Evolutionary conservation across 2,113 vertebrate species (phyloP).

Genomic region (Orientallactaga bullata): DNA sequence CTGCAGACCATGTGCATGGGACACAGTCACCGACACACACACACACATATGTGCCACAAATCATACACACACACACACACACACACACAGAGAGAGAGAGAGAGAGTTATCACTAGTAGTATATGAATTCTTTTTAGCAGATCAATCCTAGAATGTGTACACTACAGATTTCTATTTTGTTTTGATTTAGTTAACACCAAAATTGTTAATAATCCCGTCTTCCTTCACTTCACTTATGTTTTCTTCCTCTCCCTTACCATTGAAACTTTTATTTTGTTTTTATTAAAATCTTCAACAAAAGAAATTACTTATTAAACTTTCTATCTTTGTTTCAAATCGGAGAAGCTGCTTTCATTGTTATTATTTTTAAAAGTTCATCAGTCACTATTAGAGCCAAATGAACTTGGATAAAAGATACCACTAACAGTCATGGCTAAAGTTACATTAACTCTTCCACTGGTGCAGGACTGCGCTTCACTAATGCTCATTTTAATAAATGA

Average conservation of each 20-base stretch:
- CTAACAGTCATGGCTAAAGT: background rate
- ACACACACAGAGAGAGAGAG: too few species aligned
- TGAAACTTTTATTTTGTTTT: constrained; percentile 17
- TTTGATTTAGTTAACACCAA: background rate
- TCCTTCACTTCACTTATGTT: background rate
- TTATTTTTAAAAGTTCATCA: background rate
- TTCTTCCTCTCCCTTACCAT: background rate
- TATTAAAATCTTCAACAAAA: constrained; percentile 20
- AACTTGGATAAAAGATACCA: constrained; percentile 10
- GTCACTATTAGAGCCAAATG: background rate
- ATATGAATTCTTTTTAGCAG: constrained; percentile 55
- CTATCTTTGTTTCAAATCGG: background rate
- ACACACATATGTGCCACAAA: too few species aligned
- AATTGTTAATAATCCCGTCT: background rate
- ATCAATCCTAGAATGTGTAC: constrained; percentile 16
- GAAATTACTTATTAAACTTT: background rate
- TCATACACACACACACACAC: too few species aligned
- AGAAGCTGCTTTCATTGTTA: background rate
- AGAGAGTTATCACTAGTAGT: background rate
- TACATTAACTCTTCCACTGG: background rate
- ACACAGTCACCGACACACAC: too few species aligned
- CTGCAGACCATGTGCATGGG: too few species aligned
- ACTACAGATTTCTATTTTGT: constrained; percentile 23
- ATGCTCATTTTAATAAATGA: background rate
- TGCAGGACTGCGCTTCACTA: background rate